Conservation (phyloP, 2,888 invertebrate genomes). For the Catocala nupta region DNA sequence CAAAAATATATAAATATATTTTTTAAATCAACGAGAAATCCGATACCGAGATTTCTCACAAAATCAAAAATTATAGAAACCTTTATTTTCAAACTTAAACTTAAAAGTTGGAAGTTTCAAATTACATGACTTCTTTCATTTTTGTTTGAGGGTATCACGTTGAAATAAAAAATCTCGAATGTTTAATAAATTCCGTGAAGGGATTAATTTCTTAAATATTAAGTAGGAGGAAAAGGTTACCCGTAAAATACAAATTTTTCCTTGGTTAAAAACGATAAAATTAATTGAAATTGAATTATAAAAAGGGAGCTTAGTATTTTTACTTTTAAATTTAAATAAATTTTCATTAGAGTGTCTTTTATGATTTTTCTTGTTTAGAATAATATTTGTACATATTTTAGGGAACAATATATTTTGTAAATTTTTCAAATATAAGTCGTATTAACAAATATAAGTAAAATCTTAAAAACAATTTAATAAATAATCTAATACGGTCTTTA, state of each 20-base stretch:
- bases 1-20: background rate
- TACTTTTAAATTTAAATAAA: slow-evolving; percentile 15
- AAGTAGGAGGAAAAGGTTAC: slow-evolving; percentile 34
- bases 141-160: slow-evolving; percentile 30
- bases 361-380: no score
- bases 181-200: slow-evolving; percentile 35
- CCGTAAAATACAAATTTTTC: slow-evolving; percentile 25
- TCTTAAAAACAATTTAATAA: no score
- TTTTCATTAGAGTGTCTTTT: background rate
- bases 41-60: slow-evolving; percentile 24
- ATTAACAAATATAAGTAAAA: no score
- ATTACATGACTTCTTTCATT: slow-evolving; percentile 41
- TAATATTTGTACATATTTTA: no score
- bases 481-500: no score
- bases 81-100: slow-evolving; percentile 30
- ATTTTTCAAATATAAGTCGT: no score
- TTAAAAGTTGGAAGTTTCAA: slow-evolving; percentile 30
- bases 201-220: slow-evolving; percentile 47
- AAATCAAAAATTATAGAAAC: slow-evolving; percentile 25
- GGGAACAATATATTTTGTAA: no score
- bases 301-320: slow-evolving; percentile 20
- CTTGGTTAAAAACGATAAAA: slow-evolving; percentile 34
- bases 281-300: slow-evolving; percentile 43
- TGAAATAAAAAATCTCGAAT: slow-evolving; percentile 39
- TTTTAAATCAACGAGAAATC: background rate